Percentiles rank a stretch among this genome's conserved stretches.
phyloP scores from a whole-genome alignment of 2,113 vertebrate species.

The Eupsittula cactorum region DNA sequence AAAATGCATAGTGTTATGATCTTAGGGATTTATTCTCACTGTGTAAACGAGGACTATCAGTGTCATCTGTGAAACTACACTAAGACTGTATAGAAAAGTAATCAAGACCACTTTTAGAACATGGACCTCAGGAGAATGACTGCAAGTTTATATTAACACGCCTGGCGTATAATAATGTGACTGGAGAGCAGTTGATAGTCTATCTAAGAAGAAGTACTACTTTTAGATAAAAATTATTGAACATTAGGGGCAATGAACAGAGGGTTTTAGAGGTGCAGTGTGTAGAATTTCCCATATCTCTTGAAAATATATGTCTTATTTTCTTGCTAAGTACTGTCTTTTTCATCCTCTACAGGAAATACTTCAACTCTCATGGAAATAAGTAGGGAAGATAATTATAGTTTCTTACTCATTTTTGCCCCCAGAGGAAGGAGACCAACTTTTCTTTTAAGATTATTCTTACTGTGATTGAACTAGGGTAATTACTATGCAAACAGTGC shows the following conservation, averaged over 20 bases:
- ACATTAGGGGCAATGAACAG: background rate
- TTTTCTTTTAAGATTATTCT: conserved; percentile 16
- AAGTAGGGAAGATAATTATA: background rate
- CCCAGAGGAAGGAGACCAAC: background rate
- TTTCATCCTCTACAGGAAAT: background rate
- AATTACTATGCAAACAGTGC: conserved; percentile 27
- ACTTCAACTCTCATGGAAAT: conserved; percentile 10
- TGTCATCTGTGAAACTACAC: background rate
- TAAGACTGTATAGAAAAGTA: background rate
- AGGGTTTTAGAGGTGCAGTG: background rate
- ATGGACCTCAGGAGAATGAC: conserved; percentile 5
- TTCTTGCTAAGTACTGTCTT: background rate
- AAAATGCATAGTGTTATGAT: conserved; percentile 14
- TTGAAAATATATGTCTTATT: conserved; percentile 18
- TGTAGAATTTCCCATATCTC: conserved; percentile 6
- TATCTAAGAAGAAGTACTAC: background rate
- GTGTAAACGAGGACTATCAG: background rate
- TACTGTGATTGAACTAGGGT: background rate
- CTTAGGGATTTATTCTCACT: conserved; percentile 28
- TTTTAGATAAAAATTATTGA: conserved; percentile 28
- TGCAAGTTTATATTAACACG: background rate
- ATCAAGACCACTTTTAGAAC: conserved; percentile 2
- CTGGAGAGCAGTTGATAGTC: background rate
- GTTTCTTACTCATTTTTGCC: background rate
- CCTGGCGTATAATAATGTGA: background rate